Percentiles rank a stretch among this genome's conserved stretches.
These are phyloP conservation scores for Erebia palarica DNA, from an alignment of 2,888 invertebrate genomes.

Conservation along the genomic window DNA sequence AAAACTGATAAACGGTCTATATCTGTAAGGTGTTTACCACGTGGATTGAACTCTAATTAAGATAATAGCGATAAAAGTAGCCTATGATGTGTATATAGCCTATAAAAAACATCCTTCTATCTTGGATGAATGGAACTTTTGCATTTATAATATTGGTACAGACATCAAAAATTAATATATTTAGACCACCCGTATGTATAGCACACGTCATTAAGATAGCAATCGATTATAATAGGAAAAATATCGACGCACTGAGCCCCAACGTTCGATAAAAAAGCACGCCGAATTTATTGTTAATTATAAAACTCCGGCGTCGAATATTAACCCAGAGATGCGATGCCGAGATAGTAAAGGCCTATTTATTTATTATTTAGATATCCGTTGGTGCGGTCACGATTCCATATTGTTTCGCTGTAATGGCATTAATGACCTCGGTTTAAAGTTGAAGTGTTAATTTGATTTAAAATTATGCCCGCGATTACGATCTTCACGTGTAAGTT, in stretches of 20 bases:
- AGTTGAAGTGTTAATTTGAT: constrained; percentile 83
- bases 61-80: too few relatives aligned
- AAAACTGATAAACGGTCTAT: not conserved
- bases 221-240: constrained; percentile 71
- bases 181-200: constrained; percentile 52
- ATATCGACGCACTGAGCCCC: constrained; percentile 67
- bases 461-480: constrained; percentile 79
- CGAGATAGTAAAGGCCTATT: constrained; percentile 75
- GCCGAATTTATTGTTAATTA: constrained; percentile 82
- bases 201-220: constrained; percentile 71
- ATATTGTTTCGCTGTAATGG: constrained; percentile 80
- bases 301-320: constrained; percentile 77
- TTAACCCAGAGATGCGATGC: constrained; percentile 77
- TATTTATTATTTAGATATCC: constrained; percentile 82
- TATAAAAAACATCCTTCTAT: too few relatives aligned
- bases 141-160: too few relatives aligned
- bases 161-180: constrained; percentile 5
- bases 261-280: constrained; percentile 71
- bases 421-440: constrained; percentile 81
- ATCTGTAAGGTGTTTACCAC: not conserved
- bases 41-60: too few relatives aligned
- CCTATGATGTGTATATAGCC: too few relatives aligned
- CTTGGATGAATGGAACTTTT: too few relatives aligned
- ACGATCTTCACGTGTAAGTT: constrained; percentile 77
- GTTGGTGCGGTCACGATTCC: constrained; percentile 77